A percentile compares a stretch with the other conserved stretches of the same genome.
These are phyloP conservation scores for Drosophila subpulchrella DNA, from an alignment of 1,140 invertebrate species.

Conservation along the genomic window DNA sequence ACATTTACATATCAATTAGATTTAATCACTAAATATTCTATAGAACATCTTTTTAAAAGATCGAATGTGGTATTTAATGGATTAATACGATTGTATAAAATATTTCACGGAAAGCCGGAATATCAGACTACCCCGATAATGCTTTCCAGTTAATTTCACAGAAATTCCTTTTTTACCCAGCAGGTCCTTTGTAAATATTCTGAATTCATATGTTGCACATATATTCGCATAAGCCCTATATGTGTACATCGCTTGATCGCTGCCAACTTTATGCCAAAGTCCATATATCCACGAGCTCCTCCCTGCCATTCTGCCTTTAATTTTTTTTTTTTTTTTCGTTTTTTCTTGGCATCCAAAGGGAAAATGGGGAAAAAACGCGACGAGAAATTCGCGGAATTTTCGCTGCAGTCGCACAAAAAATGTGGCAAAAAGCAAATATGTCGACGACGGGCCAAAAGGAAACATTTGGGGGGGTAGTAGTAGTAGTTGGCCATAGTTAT, in stretches of 20 bases:
- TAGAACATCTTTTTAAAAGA: too few relatives aligned
- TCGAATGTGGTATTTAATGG: too few relatives aligned
- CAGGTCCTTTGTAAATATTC: constrained; percentile 34
- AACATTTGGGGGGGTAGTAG: constrained; percentile 27
- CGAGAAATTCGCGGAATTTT: constrained; percentile 78
- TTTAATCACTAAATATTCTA: too few relatives aligned
- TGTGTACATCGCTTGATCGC: constrained; percentile 40
- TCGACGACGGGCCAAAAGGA: constrained; percentile 58
- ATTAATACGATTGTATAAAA: too few relatives aligned
- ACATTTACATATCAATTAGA: too few relatives aligned
- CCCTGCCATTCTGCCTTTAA: background rate
- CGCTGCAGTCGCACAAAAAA: constrained; percentile 76
- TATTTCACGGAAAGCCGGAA: background rate
- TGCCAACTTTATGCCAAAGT: constrained; percentile 52
- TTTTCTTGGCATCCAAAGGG: constrained; percentile 6
- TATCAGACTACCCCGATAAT: background rate
- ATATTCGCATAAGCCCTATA: constrained; percentile 18
- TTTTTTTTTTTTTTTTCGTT: background rate
- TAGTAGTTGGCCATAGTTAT: constrained; percentile 55
- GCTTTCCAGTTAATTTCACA: constrained; percentile 21
- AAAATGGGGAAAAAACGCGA: constrained; percentile 30
- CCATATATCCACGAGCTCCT: constrained; percentile 34
- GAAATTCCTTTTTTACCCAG: background rate
- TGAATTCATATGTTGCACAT: constrained; percentile 27
- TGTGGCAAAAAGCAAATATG: constrained; percentile 64